phyloP scores from a whole-genome alignment of 2,113 vertebrate species.

The Bambusicola thoracicus region DNA sequence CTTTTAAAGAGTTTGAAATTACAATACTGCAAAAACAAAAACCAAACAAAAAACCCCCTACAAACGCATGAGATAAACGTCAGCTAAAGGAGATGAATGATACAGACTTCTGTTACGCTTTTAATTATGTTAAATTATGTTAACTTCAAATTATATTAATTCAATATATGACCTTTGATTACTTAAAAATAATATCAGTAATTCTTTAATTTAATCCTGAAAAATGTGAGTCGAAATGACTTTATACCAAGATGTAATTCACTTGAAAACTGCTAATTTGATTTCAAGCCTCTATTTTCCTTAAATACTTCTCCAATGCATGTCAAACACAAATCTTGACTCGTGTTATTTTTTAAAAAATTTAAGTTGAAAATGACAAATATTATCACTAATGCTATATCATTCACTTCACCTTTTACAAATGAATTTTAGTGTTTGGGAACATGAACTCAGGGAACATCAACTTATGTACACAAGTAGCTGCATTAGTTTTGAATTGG shows the following conservation, averaged over 20 bases:
- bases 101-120: neutral
- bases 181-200: neutral
- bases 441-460: neutral
- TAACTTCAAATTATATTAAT: neutral
- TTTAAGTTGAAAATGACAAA: neutral
- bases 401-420: neutral
- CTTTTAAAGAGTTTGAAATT: neutral
- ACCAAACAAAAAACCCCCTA: too few relatives aligned
- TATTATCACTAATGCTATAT: neutral
- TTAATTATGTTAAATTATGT: neutral
- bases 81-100: neutral
- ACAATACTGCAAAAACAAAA: neutral
- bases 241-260: neutral
- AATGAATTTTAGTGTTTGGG: neutral
- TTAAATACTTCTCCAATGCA: neutral
- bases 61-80: neutral
- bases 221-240: neutral
- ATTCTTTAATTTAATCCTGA: neutral
- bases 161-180: neutral
- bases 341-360: neutral
- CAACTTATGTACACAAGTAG: slow-evolving; percentile 23
- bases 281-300: neutral
- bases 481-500: neutral
- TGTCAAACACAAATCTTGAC: neutral
- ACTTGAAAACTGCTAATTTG: neutral